A percentile compares a stretch with the other conserved stretches of the same genome.
Evolutionary conservation across 2,888 invertebrate genomes (phyloP).

Genomic region (Diadegma fenestrale): DNA sequence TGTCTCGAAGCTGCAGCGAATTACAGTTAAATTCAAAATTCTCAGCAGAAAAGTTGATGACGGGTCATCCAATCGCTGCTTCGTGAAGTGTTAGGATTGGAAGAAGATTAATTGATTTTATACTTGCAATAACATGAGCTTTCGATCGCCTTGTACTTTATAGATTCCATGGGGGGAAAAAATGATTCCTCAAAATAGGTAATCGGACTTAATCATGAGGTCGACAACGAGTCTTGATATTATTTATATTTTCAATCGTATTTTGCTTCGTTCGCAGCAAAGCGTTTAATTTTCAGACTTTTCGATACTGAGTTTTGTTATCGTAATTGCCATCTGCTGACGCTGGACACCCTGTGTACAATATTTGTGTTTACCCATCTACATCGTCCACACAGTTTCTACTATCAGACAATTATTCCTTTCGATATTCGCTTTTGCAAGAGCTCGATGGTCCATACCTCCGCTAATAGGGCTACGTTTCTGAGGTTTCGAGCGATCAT

Average conservation of each 20-base stretch:
- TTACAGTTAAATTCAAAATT: background rate
- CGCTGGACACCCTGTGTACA: background rate
- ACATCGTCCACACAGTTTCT: conserved; percentile 39
- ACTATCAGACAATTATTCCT: conserved; percentile 66
- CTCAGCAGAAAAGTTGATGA: background rate
- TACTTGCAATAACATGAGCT: background rate
- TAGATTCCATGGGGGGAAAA: too few relatives aligned
- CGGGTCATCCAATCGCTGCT: background rate
- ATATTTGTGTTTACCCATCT: background rate
- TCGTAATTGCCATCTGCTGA: background rate
- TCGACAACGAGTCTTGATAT: too few relatives aligned
- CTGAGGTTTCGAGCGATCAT: conserved; percentile 35
- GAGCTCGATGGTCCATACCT: conserved; percentile 20
- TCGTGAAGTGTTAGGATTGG: background rate
- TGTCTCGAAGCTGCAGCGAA: background rate
- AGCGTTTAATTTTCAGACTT: background rate
- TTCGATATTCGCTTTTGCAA: conserved; percentile 57
- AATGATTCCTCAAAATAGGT: too few relatives aligned
- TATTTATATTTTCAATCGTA: background rate
- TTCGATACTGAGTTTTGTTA: background rate
- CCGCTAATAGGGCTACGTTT: conserved; percentile 59
- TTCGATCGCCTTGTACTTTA: background rate
- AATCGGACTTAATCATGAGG: too few relatives aligned
- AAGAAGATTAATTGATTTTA: background rate
- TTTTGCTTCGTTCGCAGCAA: background rate